phyloP scores from a whole-genome alignment of 92 coral and sea anemone species.

The Porites rus region DNA sequence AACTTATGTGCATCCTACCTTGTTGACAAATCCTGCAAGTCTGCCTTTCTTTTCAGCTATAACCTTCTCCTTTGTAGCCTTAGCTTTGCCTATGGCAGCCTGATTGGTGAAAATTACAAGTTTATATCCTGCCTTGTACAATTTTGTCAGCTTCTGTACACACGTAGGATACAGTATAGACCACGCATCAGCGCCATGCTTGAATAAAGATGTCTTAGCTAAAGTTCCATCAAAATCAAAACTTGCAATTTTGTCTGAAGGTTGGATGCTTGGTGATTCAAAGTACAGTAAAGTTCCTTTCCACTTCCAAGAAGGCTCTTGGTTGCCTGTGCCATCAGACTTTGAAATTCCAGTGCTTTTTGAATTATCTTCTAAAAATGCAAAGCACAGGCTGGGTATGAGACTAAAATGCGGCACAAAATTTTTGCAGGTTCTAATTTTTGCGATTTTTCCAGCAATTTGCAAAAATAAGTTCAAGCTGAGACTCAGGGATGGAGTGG shows the following conservation, averaged over 20 bases:
- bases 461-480: no score
- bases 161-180: conserved; percentile 69
- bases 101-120: conserved; percentile 81
- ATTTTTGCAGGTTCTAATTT: no score
- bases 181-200: conserved; percentile 81
- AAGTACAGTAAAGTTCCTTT: conserved; percentile 60
- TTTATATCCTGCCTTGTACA: conserved; percentile 66
- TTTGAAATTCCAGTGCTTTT: background rate
- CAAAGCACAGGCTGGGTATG: background rate
- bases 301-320: conserved; percentile 59
- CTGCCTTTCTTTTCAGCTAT: conserved; percentile 73
- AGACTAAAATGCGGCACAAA: no score
- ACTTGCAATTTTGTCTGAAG: conserved; percentile 71
- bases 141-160: conserved; percentile 41
- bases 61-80: conserved; percentile 63
- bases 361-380: background rate
- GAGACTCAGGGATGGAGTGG: no score
- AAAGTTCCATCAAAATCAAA: conserved; percentile 83
- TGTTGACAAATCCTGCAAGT: conserved; percentile 59
- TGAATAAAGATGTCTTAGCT: conserved; percentile 74
- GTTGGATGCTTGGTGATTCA: conserved; percentile 47
- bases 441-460: no score
- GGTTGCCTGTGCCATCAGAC: background rate
- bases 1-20: conserved; percentile 27
- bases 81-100: conserved; percentile 75